phyloP scores from a whole-genome alignment of 92 coral and sea anemone genomes.

The Chrysogorgia sp. region DNA sequence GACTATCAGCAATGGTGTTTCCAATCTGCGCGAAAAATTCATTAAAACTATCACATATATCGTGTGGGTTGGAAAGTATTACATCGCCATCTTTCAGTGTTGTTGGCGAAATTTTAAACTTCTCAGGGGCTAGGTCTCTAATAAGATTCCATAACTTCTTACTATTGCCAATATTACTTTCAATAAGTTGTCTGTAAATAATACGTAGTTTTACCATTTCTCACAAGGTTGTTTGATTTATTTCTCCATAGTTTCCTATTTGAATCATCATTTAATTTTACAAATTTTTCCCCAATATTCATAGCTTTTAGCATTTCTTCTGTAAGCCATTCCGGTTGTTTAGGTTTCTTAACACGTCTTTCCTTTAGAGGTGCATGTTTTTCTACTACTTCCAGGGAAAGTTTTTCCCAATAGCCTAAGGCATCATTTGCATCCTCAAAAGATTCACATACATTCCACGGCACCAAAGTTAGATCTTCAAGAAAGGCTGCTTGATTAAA shows the following conservation, averaged over 20 bases:
- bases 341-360: slow-evolving; percentile 39
- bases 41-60: slow-evolving; percentile 34
- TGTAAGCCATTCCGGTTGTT: slow-evolving; percentile 35
- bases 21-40: slow-evolving; percentile 25
- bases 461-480: slow-evolving; percentile 19
- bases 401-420: slow-evolving; percentile 17
- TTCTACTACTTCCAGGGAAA: slow-evolving; percentile 54
- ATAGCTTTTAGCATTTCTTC: slow-evolving; percentile 31
- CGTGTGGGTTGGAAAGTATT: slow-evolving; percentile 30
- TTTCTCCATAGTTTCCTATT: slow-evolving; percentile 33
- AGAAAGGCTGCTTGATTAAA: too few species aligned
- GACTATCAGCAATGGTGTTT: slow-evolving; percentile 3
- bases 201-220: slow-evolving; percentile 31
- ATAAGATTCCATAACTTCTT: slow-evolving; percentile 25
- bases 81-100: slow-evolving; percentile 23
- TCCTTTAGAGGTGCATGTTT: slow-evolving; percentile 57
- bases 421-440: slow-evolving; percentile 29
- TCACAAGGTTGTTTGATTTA: slow-evolving; percentile 22
- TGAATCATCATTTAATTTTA: slow-evolving; percentile 14
- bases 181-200: slow-evolving; percentile 22
- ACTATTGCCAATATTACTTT: slow-evolving; percentile 31
- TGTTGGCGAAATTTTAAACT: slow-evolving; percentile 14
- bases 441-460: slow-evolving; percentile 26
- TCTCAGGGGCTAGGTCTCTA: slow-evolving; percentile 36
- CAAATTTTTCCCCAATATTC: slow-evolving; percentile 25